Percentiles rank a stretch among this genome's conserved stretches.
These are phyloP conservation scores for Eurypyga helias DNA, from an alignment of 2,113 vertebrate species.

Conservation along the genomic window DNA sequence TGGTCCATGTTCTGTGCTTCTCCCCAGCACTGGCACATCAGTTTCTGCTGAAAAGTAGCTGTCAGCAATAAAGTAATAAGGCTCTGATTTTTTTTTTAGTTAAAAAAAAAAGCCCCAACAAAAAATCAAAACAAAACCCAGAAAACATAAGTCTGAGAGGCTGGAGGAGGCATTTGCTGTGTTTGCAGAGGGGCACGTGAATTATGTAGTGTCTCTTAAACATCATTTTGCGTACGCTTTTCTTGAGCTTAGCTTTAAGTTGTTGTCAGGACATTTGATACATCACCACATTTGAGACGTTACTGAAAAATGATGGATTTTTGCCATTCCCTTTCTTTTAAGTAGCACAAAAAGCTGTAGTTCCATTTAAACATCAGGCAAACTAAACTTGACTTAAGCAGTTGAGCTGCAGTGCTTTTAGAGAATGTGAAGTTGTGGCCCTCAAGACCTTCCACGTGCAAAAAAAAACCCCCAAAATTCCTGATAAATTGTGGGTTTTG, in stretches of 20 bases:
- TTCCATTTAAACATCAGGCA: not conserved
- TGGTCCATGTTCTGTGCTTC: not conserved
- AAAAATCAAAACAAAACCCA: not conserved
- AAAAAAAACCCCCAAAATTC: not conserved
- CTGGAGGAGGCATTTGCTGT: not conserved
- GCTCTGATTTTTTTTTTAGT: too few species aligned
- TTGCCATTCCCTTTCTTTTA: not conserved
- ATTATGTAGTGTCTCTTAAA: not conserved
- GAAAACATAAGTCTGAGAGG: not conserved
- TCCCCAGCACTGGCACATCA: not conserved
- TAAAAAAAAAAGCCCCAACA: not conserved
- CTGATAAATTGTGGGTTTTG: not conserved
- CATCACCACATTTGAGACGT: not conserved
- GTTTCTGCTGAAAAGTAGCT: not conserved
- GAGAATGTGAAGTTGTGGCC: not conserved
- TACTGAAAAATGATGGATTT: not conserved
- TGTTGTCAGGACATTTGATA: not conserved
- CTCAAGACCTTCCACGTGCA: not conserved
- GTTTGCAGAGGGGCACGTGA: not conserved
- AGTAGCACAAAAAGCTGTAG: not conserved
- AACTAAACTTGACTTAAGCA: not conserved
- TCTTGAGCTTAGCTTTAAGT: not conserved
- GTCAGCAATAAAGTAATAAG: not conserved
- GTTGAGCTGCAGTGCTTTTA: not conserved
- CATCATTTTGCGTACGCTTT: not conserved